These are phyloP conservation scores for Acanthisitta chloris DNA, from an alignment of 2,113 vertebrate species.

Conservation along the genomic window DNA sequence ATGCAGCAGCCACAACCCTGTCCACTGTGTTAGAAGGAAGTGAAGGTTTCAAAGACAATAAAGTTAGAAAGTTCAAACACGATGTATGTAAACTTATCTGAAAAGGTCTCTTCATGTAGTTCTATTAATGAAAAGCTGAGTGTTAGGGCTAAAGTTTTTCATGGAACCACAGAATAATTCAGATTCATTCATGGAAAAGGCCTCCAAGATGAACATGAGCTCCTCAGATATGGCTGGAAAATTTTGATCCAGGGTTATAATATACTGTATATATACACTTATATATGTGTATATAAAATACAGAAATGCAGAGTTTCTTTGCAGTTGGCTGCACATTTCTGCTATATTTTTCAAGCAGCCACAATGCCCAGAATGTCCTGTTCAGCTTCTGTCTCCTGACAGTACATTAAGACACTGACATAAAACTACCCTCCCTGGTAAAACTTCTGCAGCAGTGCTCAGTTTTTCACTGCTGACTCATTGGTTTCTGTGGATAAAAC, in stretches of 20 bases:
- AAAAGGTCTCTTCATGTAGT: background rate
- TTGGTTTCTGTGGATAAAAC: slow-evolving; percentile 62
- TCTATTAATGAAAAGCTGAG: background rate
- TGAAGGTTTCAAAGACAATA: background rate
- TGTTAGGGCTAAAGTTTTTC: background rate
- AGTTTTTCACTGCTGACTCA: slow-evolving; percentile 34
- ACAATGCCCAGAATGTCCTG: background rate
- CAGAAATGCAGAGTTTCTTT: background rate
- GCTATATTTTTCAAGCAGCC: background rate
- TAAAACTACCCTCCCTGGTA: background rate
- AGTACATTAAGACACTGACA: background rate
- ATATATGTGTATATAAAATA: background rate
- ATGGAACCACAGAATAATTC: background rate
- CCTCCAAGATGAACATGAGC: background rate
- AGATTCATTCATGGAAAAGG: background rate
- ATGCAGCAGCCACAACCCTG: background rate
- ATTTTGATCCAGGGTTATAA: background rate
- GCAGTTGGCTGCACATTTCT: background rate
- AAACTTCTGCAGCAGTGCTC: background rate
- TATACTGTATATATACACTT: background rate
- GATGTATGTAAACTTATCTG: background rate
- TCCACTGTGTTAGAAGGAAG: background rate
- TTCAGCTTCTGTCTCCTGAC: background rate
- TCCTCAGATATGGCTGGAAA: background rate
- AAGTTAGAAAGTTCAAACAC: background rate